These are phyloP conservation scores for Aspidoscelis tigris DNA, from an alignment of 2,113 vertebrate species.

Conservation along the genomic window DNA sequence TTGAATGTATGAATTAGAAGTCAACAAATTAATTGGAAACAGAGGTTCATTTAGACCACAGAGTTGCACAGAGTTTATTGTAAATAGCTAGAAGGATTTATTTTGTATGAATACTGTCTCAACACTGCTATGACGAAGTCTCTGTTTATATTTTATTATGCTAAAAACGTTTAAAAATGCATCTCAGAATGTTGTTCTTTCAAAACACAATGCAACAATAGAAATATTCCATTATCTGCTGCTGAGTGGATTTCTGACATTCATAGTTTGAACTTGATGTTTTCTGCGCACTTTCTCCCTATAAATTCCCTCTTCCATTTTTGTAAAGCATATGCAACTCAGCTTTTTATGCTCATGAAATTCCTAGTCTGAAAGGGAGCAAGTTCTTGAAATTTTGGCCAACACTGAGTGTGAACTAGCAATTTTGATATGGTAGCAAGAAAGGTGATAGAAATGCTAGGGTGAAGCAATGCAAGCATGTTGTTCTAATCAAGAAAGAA, in stretches of 20 bases:
- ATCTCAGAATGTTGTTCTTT: neutral
- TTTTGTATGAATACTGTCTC: constrained; percentile 2
- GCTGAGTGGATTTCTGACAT: neutral
- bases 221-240: neutral
- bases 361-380: too few relatives aligned
- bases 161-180: neutral
- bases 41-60: neutral
- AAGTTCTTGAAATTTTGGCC: too few relatives aligned
- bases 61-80: constrained; percentile 1
- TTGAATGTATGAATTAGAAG: neutral
- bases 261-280: neutral
- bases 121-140: constrained; percentile 9
- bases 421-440: too few relatives aligned
- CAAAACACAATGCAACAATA: neutral
- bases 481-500: too few relatives aligned
- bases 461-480: too few relatives aligned
- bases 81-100: constrained; percentile 7
- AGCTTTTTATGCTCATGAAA: too few relatives aligned
- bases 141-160: constrained; percentile 16
- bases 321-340: too few relatives aligned
- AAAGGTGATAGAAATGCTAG: too few relatives aligned
- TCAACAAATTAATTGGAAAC: neutral
- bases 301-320: too few relatives aligned
- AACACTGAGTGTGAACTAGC: too few relatives aligned
- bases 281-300: neutral